Evolutionary conservation across 37 sponge, comb jelly and placozoan species (phyloP), one percentile per base, ranked within the genome.

Genomic region (Chondrilla cf. caribensis): DNA sequence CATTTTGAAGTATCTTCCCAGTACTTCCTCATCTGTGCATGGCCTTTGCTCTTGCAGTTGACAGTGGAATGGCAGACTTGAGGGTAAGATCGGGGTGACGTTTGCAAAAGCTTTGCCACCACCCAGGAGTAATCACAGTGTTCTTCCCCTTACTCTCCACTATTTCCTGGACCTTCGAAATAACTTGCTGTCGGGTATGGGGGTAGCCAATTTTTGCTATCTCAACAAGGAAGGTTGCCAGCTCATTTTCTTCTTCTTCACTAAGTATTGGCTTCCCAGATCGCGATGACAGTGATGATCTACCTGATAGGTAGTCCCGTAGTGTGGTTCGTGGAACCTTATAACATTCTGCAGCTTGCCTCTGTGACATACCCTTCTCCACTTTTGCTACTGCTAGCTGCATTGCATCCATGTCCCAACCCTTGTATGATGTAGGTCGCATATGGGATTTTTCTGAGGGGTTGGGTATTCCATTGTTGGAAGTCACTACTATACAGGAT

Each of bases 51-150:
- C 88, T 60, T 29, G 88, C 73, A 3, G 28, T 33, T 70, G 88
- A 79, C 22, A 88, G 64, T 28, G 83, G 58, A 37, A 68, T 58
- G 58, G 87, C 77, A 32, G 77, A 9, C 22, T 73, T 38, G 0
- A 87, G 26, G 18, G 82, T 81, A 0, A 87, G 21, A 25, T 82
- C 19, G 0, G 87, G 82, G 60, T 87, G 82, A 5, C 87, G 42
- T 58, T 75, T 58, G 26, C 54, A n/a, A 87, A 87, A 82, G 0
- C 38, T 29, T 9, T 81, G 64, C 87, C 82, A 78, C 85, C 79
- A 85, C 1, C 79, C 85, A 64, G 18, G 21, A 3, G 79, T 78
- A 33, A 85, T 37, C 43, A 11, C 22, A 0, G 28, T 35, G n/a
- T 60, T 60, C 5, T 75, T 60, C 14, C 87, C 87, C 29, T 87